Percentiles rank a stretch among this genome's conserved stretches.
phyloP scores from a whole-genome alignment of 2,113 vertebrate genomes.

The Acrocephalus arundinaceus region DNA sequence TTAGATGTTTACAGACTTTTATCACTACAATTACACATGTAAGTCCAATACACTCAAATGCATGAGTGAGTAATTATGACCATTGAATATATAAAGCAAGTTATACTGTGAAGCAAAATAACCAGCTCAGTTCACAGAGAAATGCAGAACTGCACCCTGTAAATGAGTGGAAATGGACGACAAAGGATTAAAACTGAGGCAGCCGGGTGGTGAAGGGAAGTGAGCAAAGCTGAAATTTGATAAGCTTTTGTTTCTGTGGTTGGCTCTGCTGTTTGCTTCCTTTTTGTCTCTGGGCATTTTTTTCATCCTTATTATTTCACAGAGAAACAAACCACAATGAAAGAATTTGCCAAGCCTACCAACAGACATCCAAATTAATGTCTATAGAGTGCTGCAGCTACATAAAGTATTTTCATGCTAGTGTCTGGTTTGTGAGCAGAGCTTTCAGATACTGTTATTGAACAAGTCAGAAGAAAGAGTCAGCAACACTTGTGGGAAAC shows the following conservation, averaged over 20 bases:
- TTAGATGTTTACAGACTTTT: not conserved
- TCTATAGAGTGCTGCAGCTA: not conserved
- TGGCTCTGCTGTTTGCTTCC: not conserved
- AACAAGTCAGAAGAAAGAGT: conserved; percentile 20
- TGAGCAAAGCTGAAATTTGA: not conserved
- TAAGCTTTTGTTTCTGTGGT: not conserved
- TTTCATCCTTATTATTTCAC: not conserved
- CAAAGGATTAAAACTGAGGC: not conserved
- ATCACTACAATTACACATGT: not conserved
- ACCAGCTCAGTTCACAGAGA: not conserved
- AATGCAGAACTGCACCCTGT: not conserved
- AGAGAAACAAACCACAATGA: not conserved
- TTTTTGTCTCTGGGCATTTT: not conserved
- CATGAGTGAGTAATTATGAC: not conserved
- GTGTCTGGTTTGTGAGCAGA: not conserved
- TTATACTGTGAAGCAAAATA: not conserved
- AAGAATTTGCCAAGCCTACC: not conserved
- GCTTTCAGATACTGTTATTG: conserved; percentile 33
- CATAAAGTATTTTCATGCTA: not conserved
- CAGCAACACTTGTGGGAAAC: conserved; percentile 10
- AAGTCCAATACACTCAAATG: not conserved
- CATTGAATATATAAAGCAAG: not conserved
- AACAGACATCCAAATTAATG: not conserved
- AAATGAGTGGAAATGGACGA: not conserved
- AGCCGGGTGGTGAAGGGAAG: not conserved